Conservation (phyloP, 1,140 invertebrate genomes). For the Fopius arisanus region DNA sequence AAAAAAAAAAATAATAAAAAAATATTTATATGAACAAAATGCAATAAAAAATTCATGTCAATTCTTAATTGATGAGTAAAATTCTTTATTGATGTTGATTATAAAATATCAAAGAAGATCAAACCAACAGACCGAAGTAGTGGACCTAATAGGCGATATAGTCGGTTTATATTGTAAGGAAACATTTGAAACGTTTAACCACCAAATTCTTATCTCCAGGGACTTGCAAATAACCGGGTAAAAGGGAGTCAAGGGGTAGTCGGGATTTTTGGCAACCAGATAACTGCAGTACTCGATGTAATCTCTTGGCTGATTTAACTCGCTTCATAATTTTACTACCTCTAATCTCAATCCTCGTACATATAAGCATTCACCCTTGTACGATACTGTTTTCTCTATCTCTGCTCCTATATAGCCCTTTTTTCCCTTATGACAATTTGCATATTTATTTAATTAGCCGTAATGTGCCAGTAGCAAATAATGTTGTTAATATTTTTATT, state of each 20-base stretch:
- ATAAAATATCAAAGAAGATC: no score
- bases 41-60: no score
- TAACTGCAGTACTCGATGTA: constrained; percentile 58
- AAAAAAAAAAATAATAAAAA: no score
- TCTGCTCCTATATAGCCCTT: background rate
- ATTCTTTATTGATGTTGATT: no score
- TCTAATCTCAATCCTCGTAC: constrained; percentile 61
- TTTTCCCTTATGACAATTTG: constrained; percentile 42
- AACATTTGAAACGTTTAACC: constrained; percentile 14
- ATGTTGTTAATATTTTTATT: no score
- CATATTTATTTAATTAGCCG: constrained; percentile 57
- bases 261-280: constrained; percentile 50
- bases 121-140: no score
- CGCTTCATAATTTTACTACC: constrained; percentile 63
- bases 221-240: constrained; percentile 31
- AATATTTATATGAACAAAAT: no score
- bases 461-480: constrained; percentile 12
- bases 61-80: no score
- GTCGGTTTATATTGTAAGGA: background rate
- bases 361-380: constrained; percentile 52
- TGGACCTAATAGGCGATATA: no score
- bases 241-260: constrained; percentile 48
- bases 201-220: constrained; percentile 29
- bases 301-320: constrained; percentile 62
- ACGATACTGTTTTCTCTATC: constrained; percentile 7